Evolutionary conservation across 2,113 vertebrate genomes (phyloP), one percentile per base, ranked within the genome.

Genomic region (Lycaon pictus): DNA sequence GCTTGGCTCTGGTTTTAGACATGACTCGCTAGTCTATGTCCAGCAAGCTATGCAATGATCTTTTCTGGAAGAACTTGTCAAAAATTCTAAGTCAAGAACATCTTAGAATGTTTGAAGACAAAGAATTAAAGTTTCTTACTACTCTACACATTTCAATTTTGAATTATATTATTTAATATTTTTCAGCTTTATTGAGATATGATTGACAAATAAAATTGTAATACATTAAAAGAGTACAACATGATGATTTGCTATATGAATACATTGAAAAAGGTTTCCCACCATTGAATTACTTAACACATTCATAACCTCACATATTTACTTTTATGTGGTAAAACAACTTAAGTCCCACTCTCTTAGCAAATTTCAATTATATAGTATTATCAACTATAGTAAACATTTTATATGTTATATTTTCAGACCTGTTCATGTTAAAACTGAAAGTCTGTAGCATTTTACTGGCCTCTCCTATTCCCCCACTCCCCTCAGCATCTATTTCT

Each of bases 1-100:
- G n/a, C 23, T 79, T 82, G 51, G 23, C 43, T 87, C 3, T 92
- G 22, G 11, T 80, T 87, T 96, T 88, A 86, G 16, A 87, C 7
- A 86, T 37, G 35, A 53, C 5, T 87, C 53, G 69, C 29, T 88
- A 74, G 19, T 74, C 13, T 29, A 51, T 84, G 23, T 84, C 60
- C 43, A 74, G 58, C 17, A 96, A 90, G 80, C 1, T 71, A 20
- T 65, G 12, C 55, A 67, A 27, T 90, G 27, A 71, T 74, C 43
- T 93, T 81, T 90, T 55, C 63, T 69, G 35, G 48, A 94, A 65
- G 23, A 90, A 32, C 12, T 56, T 82, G 43, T 82, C 53, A 79
- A 90, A 63, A 89, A 87, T 88, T 92, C 51, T 89, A 82, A 90
- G 25, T 16, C 72, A 29, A 72, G 88, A 87, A 83, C 2, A 58